Evolutionary conservation across 2,888 invertebrate genomes (phyloP), one percentile per base, ranked within the genome.

Genomic region (Myathropa florea): DNA sequence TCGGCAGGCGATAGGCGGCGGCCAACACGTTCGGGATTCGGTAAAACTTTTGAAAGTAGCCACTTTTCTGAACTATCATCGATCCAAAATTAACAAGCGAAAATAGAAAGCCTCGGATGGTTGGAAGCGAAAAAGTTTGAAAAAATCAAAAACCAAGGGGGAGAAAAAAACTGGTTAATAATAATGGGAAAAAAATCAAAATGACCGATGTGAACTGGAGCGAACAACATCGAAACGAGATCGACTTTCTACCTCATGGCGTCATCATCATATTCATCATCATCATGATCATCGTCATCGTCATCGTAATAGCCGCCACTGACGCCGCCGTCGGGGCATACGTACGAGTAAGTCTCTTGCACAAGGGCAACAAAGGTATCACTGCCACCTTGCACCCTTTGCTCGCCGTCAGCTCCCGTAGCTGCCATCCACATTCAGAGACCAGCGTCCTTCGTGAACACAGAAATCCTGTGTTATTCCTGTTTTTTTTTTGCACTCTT

Each of bases 161-260:
- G 30, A 14, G 36, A 67, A 24, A 78, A 57, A 77, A 81, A 60
- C 59, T 57, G 59, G 72, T 81, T 77, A 84, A 80, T 76, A 80
- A 76, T 76, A 80, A 72, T 67, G 67, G 36, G 55, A 68, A 80
- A 79, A n/a, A 84, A 80, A 84, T 80, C 75, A 76, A 80, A 81
- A 76, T 68, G 77, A 85, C 77, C 72, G 53, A 78, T 73, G 82
- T 82, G 81, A 80, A 84, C 71, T 84, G 77, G 77, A 85, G 82
- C 77, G 85, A 72, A 82, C 77, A 82, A 78, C 77, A 81, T 85
- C 72, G 53, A 60, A 81, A 85, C 64, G 85, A 78, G 70, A 82
- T 85, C 82, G 77, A 85, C 82, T 82, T 85, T 85, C 60, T 85
- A 72, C 82, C 85, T 73, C 68, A 72, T 59, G 71, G 81, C 72